A percentile compares a stretch with the other conserved stretches of the same genome.
Conservation (phyloP, 2,113 vertebrate species). For the Labeo catla region DNA sequence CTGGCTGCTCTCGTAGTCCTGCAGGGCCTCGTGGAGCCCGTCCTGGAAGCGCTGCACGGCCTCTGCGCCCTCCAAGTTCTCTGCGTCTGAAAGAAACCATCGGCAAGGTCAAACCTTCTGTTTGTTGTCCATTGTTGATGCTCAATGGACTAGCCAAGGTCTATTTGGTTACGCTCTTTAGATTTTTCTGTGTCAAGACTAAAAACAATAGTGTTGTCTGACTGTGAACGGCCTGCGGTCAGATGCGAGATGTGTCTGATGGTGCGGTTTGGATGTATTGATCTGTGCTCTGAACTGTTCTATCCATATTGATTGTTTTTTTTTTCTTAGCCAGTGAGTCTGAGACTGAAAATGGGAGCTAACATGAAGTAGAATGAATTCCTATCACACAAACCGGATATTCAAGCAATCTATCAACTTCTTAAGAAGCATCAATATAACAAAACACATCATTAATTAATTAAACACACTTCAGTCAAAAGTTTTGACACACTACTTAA, state of each 20-base stretch:
- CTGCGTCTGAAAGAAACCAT: slow-evolving; percentile 58
- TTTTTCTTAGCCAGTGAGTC: slow-evolving; percentile 14
- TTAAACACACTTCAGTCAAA: not conserved
- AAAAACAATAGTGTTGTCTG: slow-evolving; percentile 17
- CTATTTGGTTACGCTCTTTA: not conserved
- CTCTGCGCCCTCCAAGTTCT: slow-evolving; percentile 68
- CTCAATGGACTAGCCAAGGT: slow-evolving; percentile 28
- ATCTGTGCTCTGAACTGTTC: slow-evolving; percentile 45
- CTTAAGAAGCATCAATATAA: not conserved
- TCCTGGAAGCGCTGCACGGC: slow-evolving; percentile 72
- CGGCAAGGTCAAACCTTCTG: not conserved
- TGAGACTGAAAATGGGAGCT: not conserved
- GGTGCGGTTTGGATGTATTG: slow-evolving; percentile 56
- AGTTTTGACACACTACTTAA: not conserved
- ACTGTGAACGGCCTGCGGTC: slow-evolving; percentile 28
- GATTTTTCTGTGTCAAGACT: not conserved
- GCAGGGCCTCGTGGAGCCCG: slow-evolving; percentile 73
- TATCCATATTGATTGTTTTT: slow-evolving; percentile 49
- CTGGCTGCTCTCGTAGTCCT: slow-evolving; percentile 65
- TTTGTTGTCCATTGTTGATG: not conserved
- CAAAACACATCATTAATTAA: not conserved
- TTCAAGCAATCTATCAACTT: not conserved
- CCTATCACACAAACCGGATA: not conserved
- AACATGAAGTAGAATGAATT: not conserved
- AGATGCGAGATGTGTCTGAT: slow-evolving; percentile 44